Percentiles rank a stretch among this genome's conserved stretches.
These are phyloP conservation scores for Empis stercorea DNA, from an alignment of 2,888 invertebrate genomes.

Conservation along the genomic window DNA sequence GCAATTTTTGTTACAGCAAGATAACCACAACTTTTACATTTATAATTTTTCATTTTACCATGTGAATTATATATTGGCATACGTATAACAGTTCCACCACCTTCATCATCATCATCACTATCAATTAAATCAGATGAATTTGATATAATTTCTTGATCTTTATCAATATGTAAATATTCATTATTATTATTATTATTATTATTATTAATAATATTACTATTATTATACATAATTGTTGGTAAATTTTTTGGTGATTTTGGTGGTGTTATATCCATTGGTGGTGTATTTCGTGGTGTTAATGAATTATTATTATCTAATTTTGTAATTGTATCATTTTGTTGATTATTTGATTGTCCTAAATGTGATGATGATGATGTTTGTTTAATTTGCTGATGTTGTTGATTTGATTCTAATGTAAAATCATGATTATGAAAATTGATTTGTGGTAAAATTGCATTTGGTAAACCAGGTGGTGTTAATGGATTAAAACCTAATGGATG, in stretches of 20 bases:
- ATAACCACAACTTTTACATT: constrained; percentile 85
- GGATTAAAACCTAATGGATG: constrained; percentile 44
- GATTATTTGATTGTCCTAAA: constrained; percentile 1
- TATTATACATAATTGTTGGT: neutral
- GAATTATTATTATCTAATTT: constrained; percentile 10
- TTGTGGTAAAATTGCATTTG: constrained; percentile 23
- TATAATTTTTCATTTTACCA: constrained; percentile 76
- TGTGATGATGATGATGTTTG: constrained; percentile 33
- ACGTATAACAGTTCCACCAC: constrained; percentile 38
- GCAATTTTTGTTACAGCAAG: constrained; percentile 76
- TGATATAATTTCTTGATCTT: constrained; percentile 29
- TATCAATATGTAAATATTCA: constrained; percentile 15
- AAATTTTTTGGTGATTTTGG: constrained; percentile 30
- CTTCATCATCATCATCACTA: constrained; percentile 30
- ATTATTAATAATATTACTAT: too few relatives aligned
- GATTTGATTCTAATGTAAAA: constrained; percentile 8
- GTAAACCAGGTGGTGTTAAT: constrained; percentile 47
- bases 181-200: neutral
- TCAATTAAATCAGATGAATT: constrained; percentile 32
- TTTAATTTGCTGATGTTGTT: too few relatives aligned
- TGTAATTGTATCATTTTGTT: neutral
- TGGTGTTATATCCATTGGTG: constrained; percentile 35
- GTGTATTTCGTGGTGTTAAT: constrained; percentile 28
- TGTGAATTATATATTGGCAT: constrained; percentile 41
- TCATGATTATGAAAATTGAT: constrained; percentile 1